These are phyloP conservation scores for Pinna nobilis DNA, from an alignment of 1,140 invertebrate species.

Conservation along the genomic window DNA sequence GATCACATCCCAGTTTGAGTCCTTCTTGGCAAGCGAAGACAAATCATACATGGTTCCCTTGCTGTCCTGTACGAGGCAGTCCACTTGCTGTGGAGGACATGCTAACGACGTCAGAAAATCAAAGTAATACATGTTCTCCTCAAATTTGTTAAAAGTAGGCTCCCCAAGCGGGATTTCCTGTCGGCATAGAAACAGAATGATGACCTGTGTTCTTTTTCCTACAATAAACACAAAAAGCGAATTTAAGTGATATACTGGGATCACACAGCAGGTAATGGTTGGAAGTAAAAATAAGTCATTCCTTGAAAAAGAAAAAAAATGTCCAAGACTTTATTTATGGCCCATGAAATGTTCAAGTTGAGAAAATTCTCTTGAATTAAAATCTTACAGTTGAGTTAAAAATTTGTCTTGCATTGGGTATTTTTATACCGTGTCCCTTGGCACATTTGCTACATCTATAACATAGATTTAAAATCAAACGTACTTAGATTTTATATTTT, in stretches of 20 bases:
- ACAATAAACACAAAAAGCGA: constrained; percentile 21
- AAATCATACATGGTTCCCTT: constrained; percentile 64
- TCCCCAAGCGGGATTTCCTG: constrained; percentile 41
- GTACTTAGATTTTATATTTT: too few relatives aligned
- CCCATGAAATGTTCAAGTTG: too few relatives aligned
- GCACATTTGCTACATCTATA: too few relatives aligned
- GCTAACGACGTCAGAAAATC: constrained; percentile 61
- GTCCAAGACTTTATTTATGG: too few relatives aligned
- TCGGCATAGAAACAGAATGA: constrained; percentile 56
- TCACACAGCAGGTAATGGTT: too few relatives aligned
- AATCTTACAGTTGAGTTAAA: too few relatives aligned
- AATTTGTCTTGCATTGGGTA: too few relatives aligned
- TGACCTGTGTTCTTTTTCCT: constrained; percentile 52
- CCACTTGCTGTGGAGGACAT: constrained; percentile 58
- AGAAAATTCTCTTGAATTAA: too few relatives aligned
- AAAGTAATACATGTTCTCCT: constrained; percentile 51
- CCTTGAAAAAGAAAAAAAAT: too few relatives aligned
- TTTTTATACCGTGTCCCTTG: too few relatives aligned
- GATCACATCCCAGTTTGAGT: constrained; percentile 49
- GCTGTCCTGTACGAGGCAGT: constrained; percentile 63
- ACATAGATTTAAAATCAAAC: too few relatives aligned
- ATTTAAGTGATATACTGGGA: constrained; percentile 6
- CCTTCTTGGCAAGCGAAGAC: constrained; percentile 46
- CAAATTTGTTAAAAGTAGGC: constrained; percentile 38
- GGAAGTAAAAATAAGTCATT: too few relatives aligned